Evolutionary conservation across 2,888 invertebrate species (phyloP).

Genomic region (Aporophyla lueneburgensis): DNA sequence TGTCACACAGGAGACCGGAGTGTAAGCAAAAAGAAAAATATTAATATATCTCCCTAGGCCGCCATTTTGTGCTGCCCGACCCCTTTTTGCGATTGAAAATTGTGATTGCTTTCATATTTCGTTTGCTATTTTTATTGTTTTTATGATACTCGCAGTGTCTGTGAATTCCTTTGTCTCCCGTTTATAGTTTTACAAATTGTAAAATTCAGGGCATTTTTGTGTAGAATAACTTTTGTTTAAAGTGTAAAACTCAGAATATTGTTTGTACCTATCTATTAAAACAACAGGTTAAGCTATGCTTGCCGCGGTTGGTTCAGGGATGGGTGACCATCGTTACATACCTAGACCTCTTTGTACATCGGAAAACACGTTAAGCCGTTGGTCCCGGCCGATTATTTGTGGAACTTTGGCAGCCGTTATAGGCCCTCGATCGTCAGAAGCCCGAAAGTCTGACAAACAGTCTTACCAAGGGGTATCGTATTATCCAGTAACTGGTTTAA

Average conservation of each 20-base stretch:
- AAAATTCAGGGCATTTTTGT: not conserved
- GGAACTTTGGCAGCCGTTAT: too few species aligned
- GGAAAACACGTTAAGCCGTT: too few species aligned
- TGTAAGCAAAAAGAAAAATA: constrained; percentile 67
- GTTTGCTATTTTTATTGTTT: constrained; percentile 27
- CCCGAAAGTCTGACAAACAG: too few species aligned
- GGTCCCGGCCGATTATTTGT: too few species aligned
- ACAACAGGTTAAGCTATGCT: too few species aligned
- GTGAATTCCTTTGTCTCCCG: not conserved
- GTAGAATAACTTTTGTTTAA: not conserved
- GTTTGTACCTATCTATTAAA: not conserved
- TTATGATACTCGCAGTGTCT: not conserved
- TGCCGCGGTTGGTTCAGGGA: too few species aligned
- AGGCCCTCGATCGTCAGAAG: too few species aligned
- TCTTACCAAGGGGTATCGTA: too few species aligned
- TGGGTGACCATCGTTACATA: too few species aligned
- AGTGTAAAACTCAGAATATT: not conserved
- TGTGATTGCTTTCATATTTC: constrained; percentile 62
- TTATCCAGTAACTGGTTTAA: too few species aligned
- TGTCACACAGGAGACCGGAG: constrained; percentile 44
- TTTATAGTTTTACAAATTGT: constrained; percentile 3
- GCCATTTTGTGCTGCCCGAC: constrained; percentile 43
- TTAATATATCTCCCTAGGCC: constrained; percentile 64
- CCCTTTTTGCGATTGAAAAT: constrained; percentile 61
- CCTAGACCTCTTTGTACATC: too few species aligned